Conservation (phyloP, 30 jellyfish, hydroid and myxozoan genomes). For the Rhopilema esculentum region DNA sequence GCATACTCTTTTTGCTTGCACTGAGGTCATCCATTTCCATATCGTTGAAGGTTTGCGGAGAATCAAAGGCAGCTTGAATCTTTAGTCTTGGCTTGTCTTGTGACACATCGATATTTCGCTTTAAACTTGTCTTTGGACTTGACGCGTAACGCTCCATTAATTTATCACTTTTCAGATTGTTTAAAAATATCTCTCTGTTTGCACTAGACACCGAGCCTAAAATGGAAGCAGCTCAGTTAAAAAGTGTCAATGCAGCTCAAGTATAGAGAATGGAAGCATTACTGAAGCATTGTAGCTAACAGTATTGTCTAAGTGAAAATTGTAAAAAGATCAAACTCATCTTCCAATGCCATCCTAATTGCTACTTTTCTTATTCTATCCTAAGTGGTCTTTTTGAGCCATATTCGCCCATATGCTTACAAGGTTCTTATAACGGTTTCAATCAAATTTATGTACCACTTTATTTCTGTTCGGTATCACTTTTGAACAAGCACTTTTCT, state of each 20-base stretch:
- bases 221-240: background rate
- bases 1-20: conserved; percentile 60
- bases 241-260: background rate
- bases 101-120: conserved; percentile 31
- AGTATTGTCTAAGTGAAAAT: too few species aligned
- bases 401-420: too few species aligned
- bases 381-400: too few species aligned
- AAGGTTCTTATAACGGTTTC: too few species aligned
- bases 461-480: too few species aligned
- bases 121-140: conserved; percentile 53
- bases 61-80: conserved; percentile 84
- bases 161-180: conserved; percentile 56
- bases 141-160: conserved; percentile 58
- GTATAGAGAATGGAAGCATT: background rate
- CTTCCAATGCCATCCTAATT: too few species aligned
- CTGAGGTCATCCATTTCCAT: conserved; percentile 49
- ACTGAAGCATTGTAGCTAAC: too few species aligned
- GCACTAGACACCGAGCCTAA: conserved; percentile 61
- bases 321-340: too few species aligned
- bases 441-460: too few species aligned
- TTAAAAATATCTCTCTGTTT: conserved; percentile 38
- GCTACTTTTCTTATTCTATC: too few species aligned
- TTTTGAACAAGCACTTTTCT: background rate
- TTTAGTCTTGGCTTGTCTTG: conserved; percentile 76
- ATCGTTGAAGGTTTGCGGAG: conserved; percentile 52